Evolutionary conservation across 2,797 vertebrate species (phyloP).

Genomic region (Tympanoctomys barrerae): DNA sequence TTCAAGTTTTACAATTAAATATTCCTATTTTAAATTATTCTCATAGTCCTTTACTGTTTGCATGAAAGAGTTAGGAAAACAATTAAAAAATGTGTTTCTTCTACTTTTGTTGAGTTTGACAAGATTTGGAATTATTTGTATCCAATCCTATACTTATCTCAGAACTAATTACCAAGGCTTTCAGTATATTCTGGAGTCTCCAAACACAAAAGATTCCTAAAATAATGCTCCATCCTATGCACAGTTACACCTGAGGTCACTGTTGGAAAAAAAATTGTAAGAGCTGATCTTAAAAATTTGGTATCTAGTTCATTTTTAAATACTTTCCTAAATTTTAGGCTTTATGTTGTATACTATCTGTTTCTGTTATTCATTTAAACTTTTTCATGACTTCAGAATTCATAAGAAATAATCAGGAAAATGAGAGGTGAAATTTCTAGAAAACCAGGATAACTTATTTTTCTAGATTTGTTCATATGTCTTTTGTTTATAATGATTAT

Average conservation of each 20-base stretch:
- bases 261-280: constrained; percentile 38
- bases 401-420: not conserved
- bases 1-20: constrained; percentile 4
- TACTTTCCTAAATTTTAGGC: not conserved
- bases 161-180: not conserved
- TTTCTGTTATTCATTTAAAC: constrained; percentile 5
- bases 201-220: not conserved
- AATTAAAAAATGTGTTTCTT: constrained; percentile 41
- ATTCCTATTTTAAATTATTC: not conserved
- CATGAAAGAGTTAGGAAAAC: not conserved
- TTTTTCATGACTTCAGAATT: not conserved
- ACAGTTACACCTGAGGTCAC: not conserved
- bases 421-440: not conserved
- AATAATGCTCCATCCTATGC: constrained; percentile 24
- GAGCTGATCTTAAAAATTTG: not conserved
- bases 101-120: constrained; percentile 33
- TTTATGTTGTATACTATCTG: not conserved
- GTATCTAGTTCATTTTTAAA: not conserved
- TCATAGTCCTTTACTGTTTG: not conserved
- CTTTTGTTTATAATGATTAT: not conserved
- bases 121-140: constrained; percentile 44
- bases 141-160: constrained; percentile 15
- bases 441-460: not conserved
- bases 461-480: not conserved
- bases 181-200: not conserved